phyloP scores from a whole-genome alignment of 2,888 invertebrate genomes.

The Drepana falcataria region DNA sequence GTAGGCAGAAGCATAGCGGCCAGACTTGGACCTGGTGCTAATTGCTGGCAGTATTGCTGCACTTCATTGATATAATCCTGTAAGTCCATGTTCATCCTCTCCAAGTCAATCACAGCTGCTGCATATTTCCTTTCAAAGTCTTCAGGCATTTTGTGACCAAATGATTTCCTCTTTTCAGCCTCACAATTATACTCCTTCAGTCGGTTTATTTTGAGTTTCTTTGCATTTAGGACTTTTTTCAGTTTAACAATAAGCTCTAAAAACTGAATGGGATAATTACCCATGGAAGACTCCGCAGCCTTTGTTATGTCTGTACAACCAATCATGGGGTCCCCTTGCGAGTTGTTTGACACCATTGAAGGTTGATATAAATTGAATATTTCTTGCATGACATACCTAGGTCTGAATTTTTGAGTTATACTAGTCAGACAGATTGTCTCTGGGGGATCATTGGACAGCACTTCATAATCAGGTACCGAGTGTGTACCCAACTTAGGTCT shows the following conservation, averaged over 20 bases:
- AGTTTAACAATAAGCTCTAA: constrained; percentile 92
- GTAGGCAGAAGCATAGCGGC: constrained; percentile 94
- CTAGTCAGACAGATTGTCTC: constrained; percentile 93
- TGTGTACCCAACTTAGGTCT: constrained; percentile 94
- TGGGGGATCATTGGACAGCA: constrained; percentile 93
- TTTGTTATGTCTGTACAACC: constrained; percentile 70
- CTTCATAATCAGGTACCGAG: constrained; percentile 97
- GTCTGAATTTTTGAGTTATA: constrained; percentile 88
- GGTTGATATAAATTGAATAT: constrained; percentile 69
- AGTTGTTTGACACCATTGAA: constrained; percentile 43
- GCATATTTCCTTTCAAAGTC: constrained; percentile 97
- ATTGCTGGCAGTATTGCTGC: constrained; percentile 89
- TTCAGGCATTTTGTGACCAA: constrained; percentile 86
- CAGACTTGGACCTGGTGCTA: constrained; percentile 91
- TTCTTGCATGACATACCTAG: constrained; percentile 81
- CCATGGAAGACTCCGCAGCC: constrained; percentile 76
- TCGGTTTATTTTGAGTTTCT: constrained; percentile 87
- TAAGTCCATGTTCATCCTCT: constrained; percentile 93
- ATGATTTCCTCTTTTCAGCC: constrained; percentile 91
- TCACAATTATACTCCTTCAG: constrained; percentile 93
- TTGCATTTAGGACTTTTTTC: constrained; percentile 90
- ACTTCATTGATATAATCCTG: constrained; percentile 91
- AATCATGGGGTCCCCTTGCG: constrained; percentile 85
- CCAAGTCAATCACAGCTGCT: constrained; percentile 90
- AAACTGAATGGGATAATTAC: constrained; percentile 90